Conservation (phyloP, 2,888 invertebrate genomes). For the Agriopis aurantiaria region DNA sequence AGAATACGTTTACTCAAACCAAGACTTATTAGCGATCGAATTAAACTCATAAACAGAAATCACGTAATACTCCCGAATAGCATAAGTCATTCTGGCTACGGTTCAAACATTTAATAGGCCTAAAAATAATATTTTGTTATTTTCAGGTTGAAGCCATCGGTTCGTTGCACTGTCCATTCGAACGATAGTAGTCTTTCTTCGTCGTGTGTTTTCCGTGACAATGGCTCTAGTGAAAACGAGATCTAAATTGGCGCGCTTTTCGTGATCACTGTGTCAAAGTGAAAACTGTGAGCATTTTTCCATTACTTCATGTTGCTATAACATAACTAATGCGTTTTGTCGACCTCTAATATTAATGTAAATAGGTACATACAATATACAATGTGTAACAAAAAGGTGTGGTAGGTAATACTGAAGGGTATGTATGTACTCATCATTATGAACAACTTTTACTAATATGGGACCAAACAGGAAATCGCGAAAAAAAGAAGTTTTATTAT, state of each 20-base stretch:
- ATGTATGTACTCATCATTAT: too few species aligned
- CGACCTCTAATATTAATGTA: background rate
- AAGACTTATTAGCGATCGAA: background rate
- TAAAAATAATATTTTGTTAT: conserved; percentile 25
- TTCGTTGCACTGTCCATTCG: conserved; percentile 23
- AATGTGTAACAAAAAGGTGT: too few species aligned
- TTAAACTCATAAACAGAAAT: conserved; percentile 2
- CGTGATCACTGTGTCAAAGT: background rate
- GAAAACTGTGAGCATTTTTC: conserved; percentile 12
- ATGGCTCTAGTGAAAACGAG: conserved; percentile 12
- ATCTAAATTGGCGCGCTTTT: conserved; percentile 6
- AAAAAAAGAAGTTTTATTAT: too few species aligned
- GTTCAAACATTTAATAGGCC: conserved; percentile 18
- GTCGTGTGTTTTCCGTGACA: conserved; percentile 2
- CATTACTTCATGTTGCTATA: background rate
- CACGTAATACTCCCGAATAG: background rate
- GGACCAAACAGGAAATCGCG: too few species aligned
- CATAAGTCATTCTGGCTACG: conserved; percentile 4
- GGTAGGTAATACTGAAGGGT: too few species aligned
- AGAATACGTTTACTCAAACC: too few species aligned
- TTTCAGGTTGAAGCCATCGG: conserved; percentile 21
- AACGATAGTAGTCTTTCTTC: conserved; percentile 18
- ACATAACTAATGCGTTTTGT: background rate
- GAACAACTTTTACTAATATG: too few species aligned
- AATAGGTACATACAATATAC: too few species aligned